These are phyloP conservation scores for Tachycineta bicolor DNA, from an alignment of 2,113 vertebrate species.

Conservation along the genomic window DNA sequence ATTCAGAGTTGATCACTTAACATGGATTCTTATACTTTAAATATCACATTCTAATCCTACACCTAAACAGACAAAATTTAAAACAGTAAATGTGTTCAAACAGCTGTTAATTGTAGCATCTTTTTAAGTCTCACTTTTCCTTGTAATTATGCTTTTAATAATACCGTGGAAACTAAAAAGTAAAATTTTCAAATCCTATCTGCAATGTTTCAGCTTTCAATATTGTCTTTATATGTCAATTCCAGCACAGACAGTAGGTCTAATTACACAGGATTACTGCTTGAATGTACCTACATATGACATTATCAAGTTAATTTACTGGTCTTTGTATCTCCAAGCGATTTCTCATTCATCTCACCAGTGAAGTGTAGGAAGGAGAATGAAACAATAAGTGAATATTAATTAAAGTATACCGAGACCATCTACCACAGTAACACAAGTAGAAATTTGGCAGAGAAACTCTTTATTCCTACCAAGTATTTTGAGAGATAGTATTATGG, in stretches of 20 bases:
- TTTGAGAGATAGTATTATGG: background rate
- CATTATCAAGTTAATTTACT: background rate
- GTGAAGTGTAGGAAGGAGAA: background rate
- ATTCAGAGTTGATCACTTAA: background rate
- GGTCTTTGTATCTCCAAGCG: background rate
- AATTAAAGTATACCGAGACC: background rate
- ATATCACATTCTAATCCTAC: background rate
- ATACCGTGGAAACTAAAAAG: background rate
- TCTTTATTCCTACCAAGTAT: background rate
- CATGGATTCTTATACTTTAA: background rate
- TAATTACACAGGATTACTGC: background rate
- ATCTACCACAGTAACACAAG: background rate
- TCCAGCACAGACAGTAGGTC: background rate
- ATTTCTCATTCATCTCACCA: constrained; percentile 15
- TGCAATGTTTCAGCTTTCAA: background rate
- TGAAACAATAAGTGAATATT: constrained; percentile 1
- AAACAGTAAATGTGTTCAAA: constrained; percentile 16
- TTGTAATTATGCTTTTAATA: constrained; percentile 23
- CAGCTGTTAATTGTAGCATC: background rate
- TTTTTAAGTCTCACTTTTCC: background rate
- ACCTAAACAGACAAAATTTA: background rate
- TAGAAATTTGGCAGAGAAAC: constrained; percentile 8
- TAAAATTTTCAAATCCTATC: background rate
- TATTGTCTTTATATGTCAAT: background rate
- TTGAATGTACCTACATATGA: background rate